Base-by-base conservation (phyloP, 2,888 invertebrate species). In the Bellardia pandia region DNA sequence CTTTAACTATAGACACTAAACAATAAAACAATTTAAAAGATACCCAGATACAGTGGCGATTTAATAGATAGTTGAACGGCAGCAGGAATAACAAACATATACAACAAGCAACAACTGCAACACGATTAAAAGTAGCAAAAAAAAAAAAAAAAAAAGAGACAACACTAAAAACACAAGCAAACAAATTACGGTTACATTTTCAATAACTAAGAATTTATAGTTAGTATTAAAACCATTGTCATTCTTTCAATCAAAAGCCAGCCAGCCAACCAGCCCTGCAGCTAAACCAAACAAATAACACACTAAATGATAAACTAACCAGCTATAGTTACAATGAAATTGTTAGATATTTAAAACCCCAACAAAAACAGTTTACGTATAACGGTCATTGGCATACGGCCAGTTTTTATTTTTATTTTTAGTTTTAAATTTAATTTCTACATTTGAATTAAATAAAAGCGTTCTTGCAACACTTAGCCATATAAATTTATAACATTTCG, bases 1-100 rank as follows among this genome's bases (percentile, higher is more conserved):
- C 33, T 77, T 45, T 53, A 83, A 62, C 62, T 45, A 68, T 23
- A 80, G 69, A 79, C 69, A 69, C 71, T 71, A 76, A 78, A 72
- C 69, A 30, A 74, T 58, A 51, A 68, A 77, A 64, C 71, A 60
- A 75, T 62, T 60, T 60, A 51, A 60, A 60, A 48, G 58, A 74
- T 74, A 56, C 13, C 40, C 9, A 30, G 68, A 69, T 68, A 68
- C 62, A 56, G 16, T 76, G 68, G 66, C 56, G 56, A 66, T 81
- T 37, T 37, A 37, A 37, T 23, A 37, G 37, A 62, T 80, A 62
- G n/a, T 62, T 40, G 40, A 69, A 45, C 64, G 45, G 37, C 42
- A 53, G 16, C 51, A 79, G 62, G 60, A 74, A 79, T 66, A 72
- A 71, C 3, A 71, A 8, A 33, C n/a, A 13, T 30, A 58, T n/a